These are phyloP conservation scores for Rana temporaria DNA, from an alignment of 2,113 vertebrate genomes.

Conservation along the genomic window DNA sequence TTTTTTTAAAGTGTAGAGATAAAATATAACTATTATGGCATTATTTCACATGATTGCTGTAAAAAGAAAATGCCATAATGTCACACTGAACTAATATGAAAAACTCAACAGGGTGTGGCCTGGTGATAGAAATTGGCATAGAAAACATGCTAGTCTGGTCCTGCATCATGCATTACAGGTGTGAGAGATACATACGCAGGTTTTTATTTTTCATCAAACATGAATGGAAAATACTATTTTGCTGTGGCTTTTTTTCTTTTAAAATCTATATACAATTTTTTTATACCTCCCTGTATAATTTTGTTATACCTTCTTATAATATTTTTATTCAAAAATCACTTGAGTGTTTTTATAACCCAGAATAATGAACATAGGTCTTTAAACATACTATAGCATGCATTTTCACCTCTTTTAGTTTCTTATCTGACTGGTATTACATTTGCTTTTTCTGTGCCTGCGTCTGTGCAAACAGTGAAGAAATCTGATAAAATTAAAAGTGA, in stretches of 20 bases:
- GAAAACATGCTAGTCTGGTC: slow-evolving; percentile 62
- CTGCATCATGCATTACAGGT: slow-evolving; percentile 56
- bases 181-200: slow-evolving; percentile 55
- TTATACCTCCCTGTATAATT: too few species aligned
- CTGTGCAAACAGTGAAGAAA: too few species aligned
- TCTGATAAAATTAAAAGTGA: too few species aligned
- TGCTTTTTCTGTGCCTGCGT: too few species aligned
- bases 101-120: slow-evolving; percentile 58
- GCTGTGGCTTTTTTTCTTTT: too few species aligned
- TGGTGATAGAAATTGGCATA: slow-evolving; percentile 50
- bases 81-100: not conserved
- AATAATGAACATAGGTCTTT: not conserved
- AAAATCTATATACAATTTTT: too few species aligned
- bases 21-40: not conserved
- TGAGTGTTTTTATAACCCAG: too few species aligned
- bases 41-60: not conserved
- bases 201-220: not conserved
- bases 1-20: not conserved
- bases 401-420: not conserved
- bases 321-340: too few species aligned
- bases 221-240: not conserved
- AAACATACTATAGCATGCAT: not conserved
- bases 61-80: not conserved
- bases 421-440: too few species aligned
- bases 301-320: too few species aligned